Base-by-base conservation (phyloP, 2,888 invertebrate genomes). In the Geotrupes spiniger region DNA sequence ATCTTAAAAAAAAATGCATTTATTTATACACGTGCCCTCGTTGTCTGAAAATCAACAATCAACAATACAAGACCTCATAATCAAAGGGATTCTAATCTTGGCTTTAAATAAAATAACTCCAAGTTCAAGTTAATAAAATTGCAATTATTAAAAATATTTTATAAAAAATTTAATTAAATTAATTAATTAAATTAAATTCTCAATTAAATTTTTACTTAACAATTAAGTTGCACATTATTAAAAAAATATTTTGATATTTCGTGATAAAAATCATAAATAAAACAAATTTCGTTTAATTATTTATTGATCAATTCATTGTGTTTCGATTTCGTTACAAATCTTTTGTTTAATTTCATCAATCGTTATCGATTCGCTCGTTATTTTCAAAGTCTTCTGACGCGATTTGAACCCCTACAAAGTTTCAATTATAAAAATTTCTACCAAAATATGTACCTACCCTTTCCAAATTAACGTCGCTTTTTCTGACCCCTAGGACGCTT, bases 381-480 rank as follows among this genome's bases (percentile, higher is more conserved):
- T 46, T 41, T 31, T 41, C 12, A 60, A 12, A 14, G 49, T 51
- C 38, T 60, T 60, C 41, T 58, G 57, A 26, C 59, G 44, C 14
- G 56, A 58, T 47, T 59, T 60, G 38, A 49, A 56, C 14, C 60
- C 60, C 58, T 60, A 37, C 14, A 55, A 49, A 12, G 27, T 26
- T 15, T 28, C n/a, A 14, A 11, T 17, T 11, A 1, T 17, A 33
- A 41, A 2, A 36, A 36, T 11, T 5, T 5, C 1, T 39, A 17
- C 12, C n/a, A 12, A n/a, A 21, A 4, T 17, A 15, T 21, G 6
- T 27, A 44, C 26, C 50, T 57, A 68, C 69, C 56, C 54, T 64
- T 25, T 86, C 85, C 41, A 90, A 67, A 0, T 76, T 73, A 1
- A 90, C 76, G 60, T 86, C 83, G 53, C 84, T 84, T 70, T 89